Evolutionary conservation across 2,113 vertebrate genomes (phyloP), one percentile per base, ranked within the genome.

Genomic region (Chaetorhynchus papuensis): DNA sequence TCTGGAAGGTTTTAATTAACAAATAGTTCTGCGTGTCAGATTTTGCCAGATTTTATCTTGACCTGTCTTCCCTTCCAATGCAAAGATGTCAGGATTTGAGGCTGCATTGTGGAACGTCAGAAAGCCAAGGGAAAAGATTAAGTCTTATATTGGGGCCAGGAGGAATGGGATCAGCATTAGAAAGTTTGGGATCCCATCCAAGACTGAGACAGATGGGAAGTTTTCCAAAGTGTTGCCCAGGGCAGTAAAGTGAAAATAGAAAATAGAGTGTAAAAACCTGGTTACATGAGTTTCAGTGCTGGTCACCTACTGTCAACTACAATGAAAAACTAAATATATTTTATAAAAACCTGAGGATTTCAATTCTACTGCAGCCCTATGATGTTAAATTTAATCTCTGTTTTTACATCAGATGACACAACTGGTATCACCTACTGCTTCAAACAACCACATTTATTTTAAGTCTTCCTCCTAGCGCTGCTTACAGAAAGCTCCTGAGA

Each of bases 391-490:
- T 83, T 82, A 83, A 80, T 56, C 28, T 7, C 41, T 93, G 59
- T 52, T 91, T 86, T 79, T 57, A 57, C 42, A 27, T 31, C 50
- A 71, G 69, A 37, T 31, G 86, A 68, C 10, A 64, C 41, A 47
- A 78, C 35, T 81, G 30, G 41, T 56, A 52, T 87, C 92, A 50
- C 60, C 76, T 77, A 39, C 19, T 2, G 4, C 45, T 71, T 86
- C 86, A 89, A 59, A 82, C 37, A 16, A 44, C 52, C 5, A 3
- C 79, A 23, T 49, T 95, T 95, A 94, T 95, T 97, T 96, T 87
- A 59, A 60, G 53, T 83, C 61, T 94, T 95, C 87, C 72, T 95
- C 68, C 80, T 39, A 3, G 52, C 27, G 59, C 72, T 91, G 4
- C 23, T 59, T 81, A 57, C 71, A 71, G 59, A 86, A 70, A 61